Base-by-base conservation (phyloP, 2,888 invertebrate genomes). In the Pardosa pseudoannulata region DNA sequence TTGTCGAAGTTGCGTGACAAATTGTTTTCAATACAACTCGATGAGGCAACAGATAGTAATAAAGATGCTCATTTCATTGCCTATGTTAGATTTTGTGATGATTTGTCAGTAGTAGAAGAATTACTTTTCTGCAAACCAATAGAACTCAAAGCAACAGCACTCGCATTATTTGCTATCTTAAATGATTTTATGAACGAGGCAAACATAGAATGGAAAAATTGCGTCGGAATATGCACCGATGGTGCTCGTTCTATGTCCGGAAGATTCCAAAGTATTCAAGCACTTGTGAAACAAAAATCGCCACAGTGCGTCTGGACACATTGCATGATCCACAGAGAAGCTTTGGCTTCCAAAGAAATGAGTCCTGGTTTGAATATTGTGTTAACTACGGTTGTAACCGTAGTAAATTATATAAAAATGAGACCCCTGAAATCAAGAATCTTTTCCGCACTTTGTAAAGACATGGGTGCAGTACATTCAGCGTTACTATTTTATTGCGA, bases 181-280 rank as follows among this genome's bases (percentile, higher is more conserved):
- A 71, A 41, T 71, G 62, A 39, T 71, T 79, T 70, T 79, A 36
- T 71, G 79, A 71, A 39, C 29, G 79, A 71, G 68, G 78, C 68
- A 78, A 78, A 79, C 62, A 79, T 62, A 71, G 62, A 79, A 71
- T 79, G 70, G 64, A 79, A 79, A 79, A 71, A 79, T 71, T 79
- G 79, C 79, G 71, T 79, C 71, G 71, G 79, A 70, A 79, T 79
- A 79, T 79, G 79, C 79, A 71, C 70, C 71, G 71, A 79, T 79
- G 79, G 39, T 71, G 64, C 71, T 71, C 62, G 71, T 79, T 79
- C 79, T 39, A 79, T 79, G 79, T 79, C 46, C n/a, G n/a, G n/a
- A n/a, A n/a, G n/a, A n/a, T n/a, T n/a, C n/a, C n/a, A n/a, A n/a
- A n/a, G n/a, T n/a, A n/a, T n/a, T n/a, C n/a, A n/a, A n/a, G n/a